Conservation (phyloP, 35 echinoderm and acorn worm genomes). For the Holothuria glaberrima region DNA sequence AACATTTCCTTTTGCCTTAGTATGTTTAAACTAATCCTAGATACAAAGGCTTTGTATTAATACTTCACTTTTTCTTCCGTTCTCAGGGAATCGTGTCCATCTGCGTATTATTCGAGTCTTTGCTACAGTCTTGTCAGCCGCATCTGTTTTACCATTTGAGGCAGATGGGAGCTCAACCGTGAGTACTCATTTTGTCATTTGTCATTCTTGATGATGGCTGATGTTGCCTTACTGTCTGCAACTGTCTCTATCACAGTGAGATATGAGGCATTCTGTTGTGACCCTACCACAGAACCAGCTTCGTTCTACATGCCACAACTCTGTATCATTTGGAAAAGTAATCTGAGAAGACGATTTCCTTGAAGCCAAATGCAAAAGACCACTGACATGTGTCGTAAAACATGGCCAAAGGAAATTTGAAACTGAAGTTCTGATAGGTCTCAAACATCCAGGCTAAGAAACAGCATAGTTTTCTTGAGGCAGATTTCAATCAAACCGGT, state of each 20-base stretch:
- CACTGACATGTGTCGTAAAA: no score
- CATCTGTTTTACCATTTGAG: conserved; percentile 90
- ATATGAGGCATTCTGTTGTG: no score
- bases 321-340: not conserved
- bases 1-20: no score
- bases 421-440: no score
- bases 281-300: not conserved
- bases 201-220: not conserved
- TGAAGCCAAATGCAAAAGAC: no score
- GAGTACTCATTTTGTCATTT: conserved; percentile 55
- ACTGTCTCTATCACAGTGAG: no score
- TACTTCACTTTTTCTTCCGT: not conserved
- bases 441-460: no score
- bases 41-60: no score
- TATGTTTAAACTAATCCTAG: no score
- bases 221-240: conserved; percentile 24
- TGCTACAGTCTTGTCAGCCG: conserved; percentile 85
- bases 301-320: not conserved
- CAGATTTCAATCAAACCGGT: no score
- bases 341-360: not conserved
- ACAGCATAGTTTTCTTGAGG: no score
- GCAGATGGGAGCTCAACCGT: conserved; percentile 92
- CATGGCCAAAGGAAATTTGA: no score
- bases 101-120: conserved; percentile 87
- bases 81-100: conserved; percentile 91